These are phyloP conservation scores for Rhinopomastus cyanomelas DNA, from an alignment of 2,113 vertebrate species.

Conservation along the genomic window DNA sequence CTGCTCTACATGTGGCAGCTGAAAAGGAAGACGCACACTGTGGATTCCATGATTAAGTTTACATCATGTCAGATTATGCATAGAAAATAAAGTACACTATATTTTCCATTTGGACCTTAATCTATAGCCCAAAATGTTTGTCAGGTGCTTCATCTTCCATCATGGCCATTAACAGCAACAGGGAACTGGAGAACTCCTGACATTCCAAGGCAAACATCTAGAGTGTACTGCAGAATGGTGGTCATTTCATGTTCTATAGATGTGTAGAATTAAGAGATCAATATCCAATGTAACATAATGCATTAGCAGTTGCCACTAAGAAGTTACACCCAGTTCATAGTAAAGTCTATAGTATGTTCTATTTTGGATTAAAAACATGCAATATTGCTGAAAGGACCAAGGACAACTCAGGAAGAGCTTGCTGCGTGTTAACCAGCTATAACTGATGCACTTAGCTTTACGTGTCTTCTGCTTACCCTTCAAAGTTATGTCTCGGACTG, in stretches of 20 bases:
- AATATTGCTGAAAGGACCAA: neutral
- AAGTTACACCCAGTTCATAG: neutral
- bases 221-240: neutral
- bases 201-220: neutral
- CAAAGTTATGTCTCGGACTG: neutral
- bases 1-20: neutral
- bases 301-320: neutral
- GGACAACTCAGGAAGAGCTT: neutral
- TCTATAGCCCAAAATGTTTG: neutral
- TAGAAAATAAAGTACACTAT: neutral
- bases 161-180: neutral
- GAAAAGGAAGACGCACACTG: neutral
- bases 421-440: neutral
- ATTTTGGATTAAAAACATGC: neutral
- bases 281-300: neutral
- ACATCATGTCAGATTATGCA: neutral
- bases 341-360: neutral
- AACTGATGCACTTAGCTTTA: neutral
- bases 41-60: neutral
- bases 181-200: neutral
- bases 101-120: neutral
- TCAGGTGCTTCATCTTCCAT: neutral
- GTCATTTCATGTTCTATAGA: neutral
- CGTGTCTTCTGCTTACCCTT: neutral
- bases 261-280: neutral